phyloP scores from a whole-genome alignment of 2,888 invertebrate genomes.

The Danaus chrysippus region DNA sequence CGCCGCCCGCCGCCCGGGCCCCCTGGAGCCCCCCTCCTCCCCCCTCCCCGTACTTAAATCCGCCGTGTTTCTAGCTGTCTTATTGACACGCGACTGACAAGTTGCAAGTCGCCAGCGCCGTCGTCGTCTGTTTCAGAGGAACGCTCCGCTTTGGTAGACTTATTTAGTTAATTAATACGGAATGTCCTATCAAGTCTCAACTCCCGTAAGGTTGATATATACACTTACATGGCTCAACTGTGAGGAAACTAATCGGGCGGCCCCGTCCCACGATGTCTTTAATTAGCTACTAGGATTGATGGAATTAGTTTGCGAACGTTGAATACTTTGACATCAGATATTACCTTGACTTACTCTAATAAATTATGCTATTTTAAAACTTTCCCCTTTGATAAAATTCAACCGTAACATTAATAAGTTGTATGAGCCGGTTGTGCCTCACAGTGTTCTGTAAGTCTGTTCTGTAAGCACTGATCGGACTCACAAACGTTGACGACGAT shows the following conservation, averaged over 20 bases:
- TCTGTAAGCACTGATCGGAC: conserved; percentile 20
- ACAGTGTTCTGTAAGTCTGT: conserved; percentile 13
- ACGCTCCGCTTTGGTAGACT: conserved; percentile 69
- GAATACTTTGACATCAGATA: conserved; percentile 17
- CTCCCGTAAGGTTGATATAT: conserved; percentile 65
- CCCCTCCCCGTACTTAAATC: conserved; percentile 71
- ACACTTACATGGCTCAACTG: conserved; percentile 59
- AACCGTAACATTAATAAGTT: background rate
- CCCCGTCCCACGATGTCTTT: conserved; percentile 47
- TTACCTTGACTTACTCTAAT: conserved; percentile 13
- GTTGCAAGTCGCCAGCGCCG: conserved; percentile 68
- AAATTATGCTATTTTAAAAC: background rate
- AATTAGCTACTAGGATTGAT: conserved; percentile 54
- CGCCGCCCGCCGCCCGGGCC: conserved; percentile 21
- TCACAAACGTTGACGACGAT: conserved; percentile 22
- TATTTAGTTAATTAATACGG: conserved; percentile 79
- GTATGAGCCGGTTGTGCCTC: background rate
- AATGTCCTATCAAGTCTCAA: conserved; percentile 74
- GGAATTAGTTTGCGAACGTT: conserved; percentile 36
- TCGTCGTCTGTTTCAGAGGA: conserved; percentile 60
- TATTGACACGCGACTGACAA: conserved; percentile 78
- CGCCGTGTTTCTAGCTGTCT: conserved; percentile 73
- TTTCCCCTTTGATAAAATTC: background rate
- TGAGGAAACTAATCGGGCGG: conserved; percentile 62
- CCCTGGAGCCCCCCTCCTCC: conserved; percentile 37